Evolutionary conservation across 2,113 vertebrate species (phyloP), one percentile per base, ranked within the genome.

Genomic region (Scomber scombrus): DNA sequence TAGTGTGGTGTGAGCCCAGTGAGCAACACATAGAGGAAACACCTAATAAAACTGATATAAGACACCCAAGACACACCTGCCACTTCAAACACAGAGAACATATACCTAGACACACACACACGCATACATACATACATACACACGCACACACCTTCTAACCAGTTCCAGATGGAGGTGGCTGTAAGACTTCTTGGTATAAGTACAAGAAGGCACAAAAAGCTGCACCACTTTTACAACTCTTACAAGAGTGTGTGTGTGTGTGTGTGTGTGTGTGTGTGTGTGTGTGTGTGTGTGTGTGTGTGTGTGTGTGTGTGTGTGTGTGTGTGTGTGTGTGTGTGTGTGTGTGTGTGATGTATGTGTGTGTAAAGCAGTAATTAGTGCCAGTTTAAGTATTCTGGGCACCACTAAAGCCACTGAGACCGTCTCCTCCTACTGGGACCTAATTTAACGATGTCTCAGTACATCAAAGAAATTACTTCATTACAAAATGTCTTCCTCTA

Each of bases 61-160:
- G 89, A 92, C 67, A 89, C 82, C 83, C 62, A 45, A 56, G 62
- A 87, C 91, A 92, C 91, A 93, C 93, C 93, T 94, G 93, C 86
- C 91, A 94, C 93, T 93, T 95, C 90, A 94, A 94, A 93, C 84
- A 77, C 57, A 26, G 34, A 61, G 51, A 58, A 70, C 46, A 80
- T 71, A 75, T 11, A 69, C 51, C 3, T n/a, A 63, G 18, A 49
- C 13, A 65, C 58, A 46, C 34, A 60, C 57, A 45, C 45, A 84
- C 34, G 65, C 51, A 54, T 18, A 82, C 57, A 68, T 23, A 56
- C 55, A n/a, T n/a, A n/a, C n/a, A n/a, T n/a, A 85, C 65, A 61
- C 23, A 15, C 23, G 68, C 80, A 60, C 26, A 85, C 68, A 71
- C 51, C 5, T 23, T 49, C 15, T 89, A 92, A 93, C 62, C 47